Conservation (phyloP, 2,113 vertebrate genomes). For the Scatophagus argus region DNA sequence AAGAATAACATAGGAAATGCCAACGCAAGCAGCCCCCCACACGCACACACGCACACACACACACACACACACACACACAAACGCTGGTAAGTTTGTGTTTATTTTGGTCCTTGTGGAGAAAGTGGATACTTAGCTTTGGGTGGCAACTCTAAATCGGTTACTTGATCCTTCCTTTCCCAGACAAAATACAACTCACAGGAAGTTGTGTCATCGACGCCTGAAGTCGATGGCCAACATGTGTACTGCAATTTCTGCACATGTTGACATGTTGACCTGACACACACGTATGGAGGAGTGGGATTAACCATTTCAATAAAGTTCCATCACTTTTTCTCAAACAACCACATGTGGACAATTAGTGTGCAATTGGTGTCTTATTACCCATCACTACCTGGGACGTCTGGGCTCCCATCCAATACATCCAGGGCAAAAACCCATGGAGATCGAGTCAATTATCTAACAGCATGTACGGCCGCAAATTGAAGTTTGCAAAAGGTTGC, state of each 20-base stretch:
- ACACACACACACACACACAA: slow-evolving; percentile 23
- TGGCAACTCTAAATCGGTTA: slow-evolving; percentile 64
- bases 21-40: slow-evolving; percentile 45
- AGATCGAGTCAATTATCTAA: too few species aligned
- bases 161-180: slow-evolving; percentile 72
- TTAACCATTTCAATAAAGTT: background rate
- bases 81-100: slow-evolving; percentile 21
- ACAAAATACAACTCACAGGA: slow-evolving; percentile 67
- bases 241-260: background rate
- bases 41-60: slow-evolving; percentile 20
- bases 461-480: too few species aligned
- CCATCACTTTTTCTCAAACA: slow-evolving; percentile 9
- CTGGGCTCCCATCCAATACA: background rate
- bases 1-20: slow-evolving; percentile 37
- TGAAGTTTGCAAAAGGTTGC: too few species aligned
- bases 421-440: background rate
- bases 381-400: background rate
- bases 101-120: slow-evolving; percentile 64
- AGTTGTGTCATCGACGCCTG: slow-evolving; percentile 49
- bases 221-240: slow-evolving; percentile 39
- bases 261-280: slow-evolving; percentile 2
- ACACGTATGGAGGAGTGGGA: background rate
- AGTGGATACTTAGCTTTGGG: slow-evolving; percentile 60
- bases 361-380: background rate
- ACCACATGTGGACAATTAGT: background rate